Percentiles rank a stretch among this genome's conserved stretches.
Conservation (phyloP, 2,113 vertebrate species). For the Peucedramus taeniatus region DNA sequence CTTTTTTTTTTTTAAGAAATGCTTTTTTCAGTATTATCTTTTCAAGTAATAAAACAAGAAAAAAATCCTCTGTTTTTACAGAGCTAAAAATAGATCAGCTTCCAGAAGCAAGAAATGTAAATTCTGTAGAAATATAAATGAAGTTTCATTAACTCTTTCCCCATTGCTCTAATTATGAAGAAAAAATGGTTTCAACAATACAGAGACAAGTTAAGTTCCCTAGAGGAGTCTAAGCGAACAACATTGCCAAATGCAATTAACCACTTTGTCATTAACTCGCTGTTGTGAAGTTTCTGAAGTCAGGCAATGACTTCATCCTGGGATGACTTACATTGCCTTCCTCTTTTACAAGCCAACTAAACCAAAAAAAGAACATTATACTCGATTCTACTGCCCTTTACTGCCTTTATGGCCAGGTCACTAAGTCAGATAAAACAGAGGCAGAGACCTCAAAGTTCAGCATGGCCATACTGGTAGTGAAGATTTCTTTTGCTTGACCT, state of each 20-base stretch:
- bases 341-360: neutral
- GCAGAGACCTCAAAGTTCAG: neutral
- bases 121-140: neutral
- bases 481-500: neutral
- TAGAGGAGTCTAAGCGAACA: neutral
- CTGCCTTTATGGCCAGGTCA: neutral
- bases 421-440: neutral
- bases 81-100: neutral
- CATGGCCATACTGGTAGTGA: fast-evolving
- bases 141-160: neutral
- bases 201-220: neutral
- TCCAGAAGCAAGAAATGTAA: neutral
- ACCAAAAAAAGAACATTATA: neutral
- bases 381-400: neutral
- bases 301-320: neutral
- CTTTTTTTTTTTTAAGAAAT: neutral
- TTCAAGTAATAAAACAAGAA: neutral
- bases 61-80: neutral
- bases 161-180: neutral
- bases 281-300: neutral
- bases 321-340: neutral
- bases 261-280: neutral
- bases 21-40: neutral
- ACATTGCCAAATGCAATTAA: neutral
- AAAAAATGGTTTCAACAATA: neutral